Evolutionary conservation across 2,797 vertebrate genomes (phyloP), one percentile per base, ranked within the genome.

Genomic region (Rhynchonycteris naso): DNA sequence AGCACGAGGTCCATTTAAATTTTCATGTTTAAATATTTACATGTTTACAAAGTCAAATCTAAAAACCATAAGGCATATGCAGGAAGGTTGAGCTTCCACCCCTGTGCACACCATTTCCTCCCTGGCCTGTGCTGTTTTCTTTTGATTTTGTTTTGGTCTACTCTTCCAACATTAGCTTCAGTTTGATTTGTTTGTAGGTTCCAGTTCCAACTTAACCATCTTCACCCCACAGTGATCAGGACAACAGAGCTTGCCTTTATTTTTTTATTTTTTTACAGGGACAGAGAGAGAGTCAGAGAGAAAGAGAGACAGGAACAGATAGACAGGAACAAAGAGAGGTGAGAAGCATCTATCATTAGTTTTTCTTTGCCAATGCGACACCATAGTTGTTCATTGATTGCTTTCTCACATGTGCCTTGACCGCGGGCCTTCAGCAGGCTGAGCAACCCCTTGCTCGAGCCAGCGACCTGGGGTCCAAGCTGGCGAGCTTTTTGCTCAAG

Each of bases 11-110:
- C 33, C 21, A n/a, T n/a, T n/a, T n/a, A n/a, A n/a, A n/a, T n/a
- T n/a, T n/a, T n/a, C n/a, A n/a, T n/a, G n/a, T 68, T 82, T 82
- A 85, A 80, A 75, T 84, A 59, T 68, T 75, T 74, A 66, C 8
- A 74, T 74, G 26, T 61, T 80, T 68, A 47, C 89, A 26, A 92
- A 74, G 79, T 79, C 43, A 59, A 79, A 61, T 84, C n/a, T 88
- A 68, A 84, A 91, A 84, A 47, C 65, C 83, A 58, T 83, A 43
- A 88, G 83, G 58, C 71, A 71, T 15, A 28, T 18, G 63, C 65
- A 33, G 61, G 28, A 79, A 75, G 50, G 52, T 22, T 47, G 1
- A 72, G 30, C 66, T 75, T 81, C 61, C 22, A 18, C 63, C 54
- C 14, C 26, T 13, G 2, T 1, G 5, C 30, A 58, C 12, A 24